Base-by-base conservation (phyloP, 1,140 invertebrate genomes). In the Panulirus ornatus region DNA sequence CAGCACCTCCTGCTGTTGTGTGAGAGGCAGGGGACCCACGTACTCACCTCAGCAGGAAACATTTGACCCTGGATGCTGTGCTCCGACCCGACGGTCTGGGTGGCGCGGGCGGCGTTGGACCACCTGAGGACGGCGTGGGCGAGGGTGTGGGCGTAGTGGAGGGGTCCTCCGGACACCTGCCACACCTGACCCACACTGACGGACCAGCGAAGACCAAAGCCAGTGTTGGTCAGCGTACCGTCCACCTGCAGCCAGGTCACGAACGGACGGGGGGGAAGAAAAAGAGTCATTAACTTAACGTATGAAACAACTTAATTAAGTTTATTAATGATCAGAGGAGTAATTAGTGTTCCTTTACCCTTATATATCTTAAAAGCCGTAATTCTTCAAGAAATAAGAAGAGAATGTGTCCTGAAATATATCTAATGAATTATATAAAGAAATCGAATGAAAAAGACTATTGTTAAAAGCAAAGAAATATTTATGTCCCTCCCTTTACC, bases 21-120 rank as follows among this genome's bases (percentile, higher is more conserved):
- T 0, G 44, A 47, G 8, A 47, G 1, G 16, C 44, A 11, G 44
- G 44, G 44, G 44, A 1, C 27, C 11, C 8, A 9, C 8, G 16
- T 19, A 82, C 87, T 58, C 36, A 89, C 87, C 87, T 89, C 87
- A 30, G 79, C 87, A 0, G 87, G 87, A 47, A 89, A 89, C 38
- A 82, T 71, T 36, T 89, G 87, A 0, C 87, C 87, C 70, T 89
- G 87, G 47, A 89, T 82, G 44, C 87, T 89, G 71, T 89, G 87
- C 47, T 89, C 87, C 0, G 87, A 89, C 16, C 87, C 87, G 16
- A 89, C 22, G 3, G 79, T 84, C 70, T 82, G 78, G 5, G 87
- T 73, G 58, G 79, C 30, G 51, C 51, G 73, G 79, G 87, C 78
- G 19, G 78, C 70, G 63, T 89, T 89, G 27, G 87, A 89, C 87